phyloP scores from a whole-genome alignment of 2,113 vertebrate genomes.

The Penelope pileata region DNA sequence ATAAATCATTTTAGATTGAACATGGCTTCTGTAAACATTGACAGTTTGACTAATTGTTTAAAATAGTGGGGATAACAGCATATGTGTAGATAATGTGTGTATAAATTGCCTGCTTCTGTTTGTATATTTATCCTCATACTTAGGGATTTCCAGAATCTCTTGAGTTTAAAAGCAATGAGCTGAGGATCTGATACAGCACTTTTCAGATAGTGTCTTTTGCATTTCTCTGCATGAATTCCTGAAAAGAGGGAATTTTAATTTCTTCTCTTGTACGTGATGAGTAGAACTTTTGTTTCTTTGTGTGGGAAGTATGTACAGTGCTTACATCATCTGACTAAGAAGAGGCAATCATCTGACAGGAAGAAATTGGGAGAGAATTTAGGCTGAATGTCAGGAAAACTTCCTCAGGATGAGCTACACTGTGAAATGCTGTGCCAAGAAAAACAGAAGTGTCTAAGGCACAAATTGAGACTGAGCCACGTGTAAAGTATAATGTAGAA shows the following conservation, averaged over 20 bases:
- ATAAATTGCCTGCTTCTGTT: background rate
- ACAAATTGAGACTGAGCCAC: background rate
- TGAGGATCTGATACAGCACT: background rate
- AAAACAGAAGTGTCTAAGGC: background rate
- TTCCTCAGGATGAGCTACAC: background rate
- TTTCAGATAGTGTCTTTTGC: background rate
- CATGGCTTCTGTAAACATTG: background rate
- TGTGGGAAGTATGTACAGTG: background rate
- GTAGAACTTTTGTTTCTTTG: background rate
- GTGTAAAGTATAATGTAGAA: background rate
- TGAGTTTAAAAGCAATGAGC: background rate
- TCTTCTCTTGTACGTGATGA: background rate
- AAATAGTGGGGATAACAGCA: background rate
- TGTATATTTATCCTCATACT: background rate
- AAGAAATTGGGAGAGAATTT: conserved; percentile 24
- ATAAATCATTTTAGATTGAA: background rate
- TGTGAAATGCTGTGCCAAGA: conserved; percentile 8
- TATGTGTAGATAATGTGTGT: background rate
- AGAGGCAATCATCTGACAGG: background rate
- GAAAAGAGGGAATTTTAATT: background rate
- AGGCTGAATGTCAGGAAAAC: conserved; percentile 17
- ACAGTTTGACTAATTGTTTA: background rate
- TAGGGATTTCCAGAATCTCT: background rate
- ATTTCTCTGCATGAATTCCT: background rate
- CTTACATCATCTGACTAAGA: background rate